Percentiles rank a stretch among this genome's conserved stretches.
phyloP scores from a whole-genome alignment of 92 coral and sea anemone genomes.

The Palythoa grandis region DNA sequence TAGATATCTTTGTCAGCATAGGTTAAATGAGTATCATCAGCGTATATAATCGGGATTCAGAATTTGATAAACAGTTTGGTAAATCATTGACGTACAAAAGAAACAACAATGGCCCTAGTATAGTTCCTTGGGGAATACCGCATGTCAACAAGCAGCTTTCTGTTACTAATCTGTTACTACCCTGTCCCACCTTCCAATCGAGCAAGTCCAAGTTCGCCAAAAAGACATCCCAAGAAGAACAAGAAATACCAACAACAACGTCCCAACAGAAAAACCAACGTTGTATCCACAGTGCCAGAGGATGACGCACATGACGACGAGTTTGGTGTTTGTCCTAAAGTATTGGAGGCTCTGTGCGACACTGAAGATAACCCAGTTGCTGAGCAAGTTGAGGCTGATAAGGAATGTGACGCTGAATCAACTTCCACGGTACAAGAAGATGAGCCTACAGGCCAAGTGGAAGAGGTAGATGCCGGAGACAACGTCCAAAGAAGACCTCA shows the following conservation, averaged over 20 bases:
- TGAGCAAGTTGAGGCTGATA: conserved; percentile 3
- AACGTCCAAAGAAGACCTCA: neutral
- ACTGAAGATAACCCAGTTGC: neutral
- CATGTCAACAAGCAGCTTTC: too few relatives aligned
- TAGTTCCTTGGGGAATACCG: too few relatives aligned
- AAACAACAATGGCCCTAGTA: too few relatives aligned
- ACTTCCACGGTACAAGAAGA: conserved; percentile 6
- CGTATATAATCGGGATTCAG: too few relatives aligned
- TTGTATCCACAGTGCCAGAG: neutral
- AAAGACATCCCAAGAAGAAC: neutral
- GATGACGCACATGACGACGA: neutral
- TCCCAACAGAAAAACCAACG: neutral
- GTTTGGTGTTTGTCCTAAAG: neutral
- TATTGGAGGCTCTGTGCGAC: conserved; percentile 34
- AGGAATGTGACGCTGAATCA: neutral
- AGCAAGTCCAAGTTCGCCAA: conserved; percentile 3
- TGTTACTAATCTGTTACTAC: neutral
- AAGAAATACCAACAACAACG: neutral
- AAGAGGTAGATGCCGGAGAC: conserved; percentile 19
- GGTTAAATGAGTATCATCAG: too few relatives aligned
- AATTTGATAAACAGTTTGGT: too few relatives aligned
- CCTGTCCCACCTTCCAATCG: conserved; percentile 7
- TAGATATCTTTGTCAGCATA: too few relatives aligned
- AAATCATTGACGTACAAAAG: too few relatives aligned
- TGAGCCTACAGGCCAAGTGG: conserved; percentile 38